phyloP scores from a whole-genome alignment of 2,888 invertebrate species.

The Drosophila dives region DNA sequence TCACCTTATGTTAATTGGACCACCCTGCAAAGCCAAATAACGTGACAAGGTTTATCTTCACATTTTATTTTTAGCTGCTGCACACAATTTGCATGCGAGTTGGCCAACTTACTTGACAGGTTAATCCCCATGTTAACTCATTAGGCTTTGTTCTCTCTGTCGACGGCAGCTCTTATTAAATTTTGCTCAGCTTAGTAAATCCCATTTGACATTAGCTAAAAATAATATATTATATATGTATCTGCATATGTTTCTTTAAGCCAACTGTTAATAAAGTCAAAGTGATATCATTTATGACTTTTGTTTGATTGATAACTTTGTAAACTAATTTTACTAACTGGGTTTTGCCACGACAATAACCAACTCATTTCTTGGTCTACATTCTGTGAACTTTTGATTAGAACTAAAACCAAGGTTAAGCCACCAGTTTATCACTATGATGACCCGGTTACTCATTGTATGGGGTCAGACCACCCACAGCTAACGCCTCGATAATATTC shows the following conservation, averaged over 20 bases:
- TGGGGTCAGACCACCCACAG: slow-evolving; percentile 55
- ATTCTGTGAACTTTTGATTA: background rate
- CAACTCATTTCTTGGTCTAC: slow-evolving; percentile 2
- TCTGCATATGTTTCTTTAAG: too few relatives aligned
- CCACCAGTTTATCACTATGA: slow-evolving; percentile 22
- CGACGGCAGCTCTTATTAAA: slow-evolving; percentile 3
- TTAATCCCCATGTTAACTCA: slow-evolving; percentile 63
- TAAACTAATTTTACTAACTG: background rate
- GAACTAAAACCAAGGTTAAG: background rate
- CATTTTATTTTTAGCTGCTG: slow-evolving; percentile 54
- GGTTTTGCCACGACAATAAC: background rate
- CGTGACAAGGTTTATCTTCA: slow-evolving; percentile 55
- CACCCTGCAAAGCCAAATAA: slow-evolving; percentile 57
- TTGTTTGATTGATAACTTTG: background rate
- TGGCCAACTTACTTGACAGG: slow-evolving; percentile 45
- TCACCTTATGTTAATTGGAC: slow-evolving; percentile 71
- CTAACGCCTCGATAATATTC: slow-evolving; percentile 58
- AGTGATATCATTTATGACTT: background rate
- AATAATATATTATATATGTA: background rate
- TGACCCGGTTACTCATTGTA: slow-evolving; percentile 64
- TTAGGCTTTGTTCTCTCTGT: slow-evolving; percentile 35
- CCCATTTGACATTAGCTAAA: background rate
- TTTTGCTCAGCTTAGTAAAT: background rate
- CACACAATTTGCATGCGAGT: slow-evolving; percentile 58
- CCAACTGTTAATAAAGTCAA: background rate